Evolutionary conservation across 2,797 vertebrate genomes (phyloP), one percentile per base, ranked within the genome.

Genomic region (Bufotes viridis): DNA sequence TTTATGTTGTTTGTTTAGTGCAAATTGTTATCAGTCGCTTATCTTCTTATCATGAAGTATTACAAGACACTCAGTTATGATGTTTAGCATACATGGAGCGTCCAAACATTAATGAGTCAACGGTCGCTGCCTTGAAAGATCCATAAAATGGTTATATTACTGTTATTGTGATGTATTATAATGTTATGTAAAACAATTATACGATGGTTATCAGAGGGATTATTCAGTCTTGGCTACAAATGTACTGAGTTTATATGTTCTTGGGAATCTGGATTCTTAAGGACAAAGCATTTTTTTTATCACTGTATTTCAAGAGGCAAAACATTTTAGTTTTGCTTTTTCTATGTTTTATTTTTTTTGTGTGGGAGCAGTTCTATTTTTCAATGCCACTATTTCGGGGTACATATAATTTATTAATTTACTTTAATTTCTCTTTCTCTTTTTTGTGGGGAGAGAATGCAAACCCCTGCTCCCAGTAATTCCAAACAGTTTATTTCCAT

Each of bases 51-150:
- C 34, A 15, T 42, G 2, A 10, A 49, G 17, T 53, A 60, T 58
- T 58, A 87, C 57, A 49, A 51, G 55, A 14, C 14, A 20, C 22
- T 63, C 55, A 61, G 10, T n/a, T 81, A 51, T 72, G 22, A 51
- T 87, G 42, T 87, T 87, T 87, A 81, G 67, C 22, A 29, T 87
- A 87, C 85, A 81, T 34, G 63, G 29, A 55, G 49, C 6, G 51
- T 22, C 49, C 22, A 63, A 11, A 9, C 34, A 8, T 14, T 4
- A 75, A 57, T 61, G 29, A 75, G 29, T 60, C 9, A 4, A 42
- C 34, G 18, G 20, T 18, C 11, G 11, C 18, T 70, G 51, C 51
- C 51, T 4, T 20, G 24, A 22, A 34, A 20, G 29, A 84, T 57
- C 67, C 60, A 24, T n/a, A 58, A 58, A 70, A 15, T 22, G 3